Conservation (phyloP, 92 coral and sea anemone genomes). For the Umimayanthus kanabou region DNA sequence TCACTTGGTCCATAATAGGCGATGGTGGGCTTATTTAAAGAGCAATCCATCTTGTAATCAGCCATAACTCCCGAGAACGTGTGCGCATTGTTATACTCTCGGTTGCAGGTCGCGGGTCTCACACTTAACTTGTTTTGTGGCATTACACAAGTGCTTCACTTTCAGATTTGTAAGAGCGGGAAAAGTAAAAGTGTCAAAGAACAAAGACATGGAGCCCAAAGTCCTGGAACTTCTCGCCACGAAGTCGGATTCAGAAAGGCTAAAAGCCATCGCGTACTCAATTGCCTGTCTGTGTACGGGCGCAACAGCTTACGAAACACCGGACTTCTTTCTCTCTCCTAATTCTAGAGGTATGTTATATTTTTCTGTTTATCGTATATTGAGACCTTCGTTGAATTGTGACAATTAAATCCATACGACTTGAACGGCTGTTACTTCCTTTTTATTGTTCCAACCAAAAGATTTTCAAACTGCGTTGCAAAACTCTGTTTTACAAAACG, state of each 20-base stretch:
- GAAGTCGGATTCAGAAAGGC: constrained; percentile 70
- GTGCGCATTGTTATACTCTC: neutral
- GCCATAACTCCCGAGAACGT: neutral
- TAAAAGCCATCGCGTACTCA: constrained; percentile 74
- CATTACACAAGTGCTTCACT: neutral
- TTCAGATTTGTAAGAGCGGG: neutral
- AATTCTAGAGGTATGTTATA: constrained; percentile 31
- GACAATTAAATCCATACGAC: neutral
- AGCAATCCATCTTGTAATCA: neutral
- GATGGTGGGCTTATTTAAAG: neutral
- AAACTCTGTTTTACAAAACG: no score
- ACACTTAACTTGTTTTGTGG: neutral
- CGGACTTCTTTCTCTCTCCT: constrained; percentile 59
- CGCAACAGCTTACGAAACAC: constrained; percentile 75
- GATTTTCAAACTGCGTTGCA: no score
- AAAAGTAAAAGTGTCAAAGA: neutral
- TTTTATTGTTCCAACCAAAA: no score
- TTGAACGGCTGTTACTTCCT: no score
- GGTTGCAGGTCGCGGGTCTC: neutral
- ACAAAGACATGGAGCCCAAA: constrained; percentile 56
- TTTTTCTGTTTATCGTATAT: neutral
- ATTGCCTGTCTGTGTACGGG: constrained; percentile 84
- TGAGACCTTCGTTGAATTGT: neutral
- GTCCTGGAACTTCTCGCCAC: constrained; percentile 55
- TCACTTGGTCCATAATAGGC: neutral